A percentile compares a stretch with the other conserved stretches of the same genome.
phyloP scores from a whole-genome alignment of 2,797 vertebrate genomes.

The Diglossa cyanea region DNA sequence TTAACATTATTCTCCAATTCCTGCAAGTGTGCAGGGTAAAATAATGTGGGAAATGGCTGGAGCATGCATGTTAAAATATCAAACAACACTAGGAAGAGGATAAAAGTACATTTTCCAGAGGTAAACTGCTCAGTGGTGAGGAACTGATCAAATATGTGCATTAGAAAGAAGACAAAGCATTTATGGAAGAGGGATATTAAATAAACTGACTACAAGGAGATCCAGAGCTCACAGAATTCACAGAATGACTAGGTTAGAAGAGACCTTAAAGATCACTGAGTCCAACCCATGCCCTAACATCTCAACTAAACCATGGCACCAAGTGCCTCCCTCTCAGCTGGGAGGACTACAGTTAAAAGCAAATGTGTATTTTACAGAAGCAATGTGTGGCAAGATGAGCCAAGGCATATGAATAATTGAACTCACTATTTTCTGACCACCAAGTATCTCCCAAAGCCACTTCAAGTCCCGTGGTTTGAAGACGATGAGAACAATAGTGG shows the following conservation, averaged over 20 bases:
- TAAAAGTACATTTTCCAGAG: background rate
- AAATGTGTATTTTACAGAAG: background rate
- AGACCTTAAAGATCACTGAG: background rate
- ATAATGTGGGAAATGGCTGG: background rate
- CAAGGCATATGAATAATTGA: background rate
- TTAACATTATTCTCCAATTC: background rate
- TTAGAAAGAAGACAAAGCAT: background rate
- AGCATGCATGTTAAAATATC: background rate
- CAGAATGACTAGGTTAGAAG: background rate
- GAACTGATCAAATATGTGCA: background rate
- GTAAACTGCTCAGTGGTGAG: background rate
- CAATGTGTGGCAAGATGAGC: background rate
- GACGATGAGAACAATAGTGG: slow-evolving; percentile 70
- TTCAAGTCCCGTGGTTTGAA: slow-evolving; percentile 79
- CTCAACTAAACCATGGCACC: background rate
- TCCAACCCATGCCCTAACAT: background rate
- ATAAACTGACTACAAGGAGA: background rate
- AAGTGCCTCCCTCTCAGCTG: background rate
- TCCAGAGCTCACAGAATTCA: background rate
- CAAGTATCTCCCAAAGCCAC: slow-evolving; percentile 76
- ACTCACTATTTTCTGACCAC: slow-evolving; percentile 75
- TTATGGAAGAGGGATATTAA: background rate
- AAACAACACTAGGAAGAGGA: background rate
- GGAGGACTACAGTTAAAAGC: background rate
- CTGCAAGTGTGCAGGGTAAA: accelerated